phyloP scores from a whole-genome alignment of 2,888 invertebrate species.

The Epirrhoe tristata region DNA sequence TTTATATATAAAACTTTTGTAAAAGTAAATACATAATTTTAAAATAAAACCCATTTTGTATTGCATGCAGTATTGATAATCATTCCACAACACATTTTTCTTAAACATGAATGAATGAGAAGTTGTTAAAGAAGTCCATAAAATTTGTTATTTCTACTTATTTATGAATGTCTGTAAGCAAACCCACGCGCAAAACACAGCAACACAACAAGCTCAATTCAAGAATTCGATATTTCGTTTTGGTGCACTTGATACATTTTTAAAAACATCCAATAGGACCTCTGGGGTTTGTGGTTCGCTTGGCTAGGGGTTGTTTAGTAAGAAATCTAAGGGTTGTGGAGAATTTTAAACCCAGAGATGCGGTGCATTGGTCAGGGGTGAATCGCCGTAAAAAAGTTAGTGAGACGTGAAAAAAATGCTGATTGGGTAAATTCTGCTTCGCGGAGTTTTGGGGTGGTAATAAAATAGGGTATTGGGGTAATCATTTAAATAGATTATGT shows the following conservation, averaged over 20 bases:
- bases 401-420: slow-evolving; percentile 40
- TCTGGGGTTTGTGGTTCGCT: slow-evolving; percentile 53
- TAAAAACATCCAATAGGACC: slow-evolving; percentile 68
- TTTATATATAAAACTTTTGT: too few relatives aligned
- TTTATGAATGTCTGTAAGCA: too few relatives aligned
- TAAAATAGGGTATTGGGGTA: slow-evolving; percentile 12
- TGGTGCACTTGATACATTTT: slow-evolving; percentile 75
- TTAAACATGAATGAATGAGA: too few relatives aligned
- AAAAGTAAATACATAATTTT: too few relatives aligned
- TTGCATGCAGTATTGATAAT: too few relatives aligned
- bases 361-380: slow-evolving; percentile 38
- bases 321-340: slow-evolving; percentile 33
- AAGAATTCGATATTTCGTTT: slow-evolving; percentile 51
- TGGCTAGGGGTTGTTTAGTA: slow-evolving; percentile 34
- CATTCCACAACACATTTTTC: too few relatives aligned
- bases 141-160: too few relatives aligned
- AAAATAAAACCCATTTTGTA: too few relatives aligned
- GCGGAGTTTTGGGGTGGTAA: slow-evolving; percentile 23
- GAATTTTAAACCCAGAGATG: slow-evolving; percentile 33
- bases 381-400: slow-evolving; percentile 38
- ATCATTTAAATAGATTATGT: slow-evolving; percentile 1
- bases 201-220: slow-evolving; percentile 31
- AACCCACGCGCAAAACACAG: slow-evolving; percentile 11
- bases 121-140: too few relatives aligned
- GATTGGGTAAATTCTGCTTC: slow-evolving; percentile 31